phyloP scores from a whole-genome alignment of 2,888 invertebrate genomes.

The Cryptocephalus primarius region DNA sequence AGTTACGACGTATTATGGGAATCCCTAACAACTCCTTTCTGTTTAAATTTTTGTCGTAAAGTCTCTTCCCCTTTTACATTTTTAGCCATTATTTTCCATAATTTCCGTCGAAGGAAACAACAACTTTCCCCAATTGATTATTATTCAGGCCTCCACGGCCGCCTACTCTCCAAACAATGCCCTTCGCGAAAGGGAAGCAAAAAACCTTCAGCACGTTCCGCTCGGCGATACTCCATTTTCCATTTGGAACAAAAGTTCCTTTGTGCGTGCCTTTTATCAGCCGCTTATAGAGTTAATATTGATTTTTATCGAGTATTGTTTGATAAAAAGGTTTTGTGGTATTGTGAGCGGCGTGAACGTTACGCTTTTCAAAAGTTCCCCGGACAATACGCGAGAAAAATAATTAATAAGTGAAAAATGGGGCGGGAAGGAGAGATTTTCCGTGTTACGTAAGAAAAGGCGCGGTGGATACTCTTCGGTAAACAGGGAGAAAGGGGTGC shows the following conservation, averaged over 20 bases:
- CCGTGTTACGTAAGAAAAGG: no score
- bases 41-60: background rate
- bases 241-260: slow-evolving; percentile 21
- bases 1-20: background rate
- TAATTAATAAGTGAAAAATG: slow-evolving; percentile 11
- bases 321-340: slow-evolving; percentile 16
- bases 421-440: slow-evolving; percentile 3
- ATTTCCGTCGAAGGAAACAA: no score
- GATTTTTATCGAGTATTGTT: slow-evolving; percentile 18
- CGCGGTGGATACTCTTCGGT: no score
- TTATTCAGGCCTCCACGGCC: background rate
- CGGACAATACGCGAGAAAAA: slow-evolving; percentile 5
- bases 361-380: slow-evolving; percentile 11
- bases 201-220: slow-evolving; percentile 2
- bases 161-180: slow-evolving; percentile 12
- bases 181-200: slow-evolving; percentile 10
- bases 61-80: background rate
- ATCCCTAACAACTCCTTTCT: background rate
- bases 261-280: slow-evolving; percentile 17
- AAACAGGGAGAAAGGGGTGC: no score
- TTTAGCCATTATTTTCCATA: no score
- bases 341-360: slow-evolving; percentile 1
- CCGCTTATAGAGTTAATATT: slow-evolving; percentile 20
- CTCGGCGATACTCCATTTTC: slow-evolving; percentile 16
- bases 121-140: background rate